Evolutionary conservation across 2,888 invertebrate species (phyloP), one percentile per base, ranked within the genome.

Genomic region (Piscicola geometra): DNA sequence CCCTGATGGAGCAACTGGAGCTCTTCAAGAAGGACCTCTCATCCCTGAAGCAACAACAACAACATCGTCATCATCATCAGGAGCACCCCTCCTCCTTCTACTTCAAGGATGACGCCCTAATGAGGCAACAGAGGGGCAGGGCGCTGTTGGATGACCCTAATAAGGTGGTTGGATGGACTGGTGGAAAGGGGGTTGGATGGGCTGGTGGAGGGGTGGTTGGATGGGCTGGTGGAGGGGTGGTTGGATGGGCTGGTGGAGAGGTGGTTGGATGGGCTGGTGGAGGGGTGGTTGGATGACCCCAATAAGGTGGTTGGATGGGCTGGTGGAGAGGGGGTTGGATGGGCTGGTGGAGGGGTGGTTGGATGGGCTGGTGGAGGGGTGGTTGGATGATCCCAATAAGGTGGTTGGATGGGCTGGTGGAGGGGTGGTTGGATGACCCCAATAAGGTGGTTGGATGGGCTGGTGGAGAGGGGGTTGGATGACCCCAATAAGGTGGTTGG

Each of bases 331-430:
- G 41, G 41, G 41, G 5, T 41, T 5, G 41, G 41, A 15, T 41
- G 5, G 5, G 5, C 9, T 41, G 41, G 41, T 5, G 5, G 15
- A 15, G n/a, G 41, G 41, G 41, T 41, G 41, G 41, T 5, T 41
- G 5, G 5, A 9, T 41, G 5, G 15, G 15, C 9, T 41, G 41
- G 41, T 5, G 41, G 5, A 9, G 67, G 82, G 84, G 32, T 80
- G 84, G 56, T 77, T 80, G 52, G 84, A 84, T 18, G 84, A 84
- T 78, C 84, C 84, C 47, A 78, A 79, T 47, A 84, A 84, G 82
- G 84, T 84, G 73, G 30, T 56, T 25, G 21, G 60, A n/a, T 25
- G 25, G 25, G n/a, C n/a, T 56, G 5, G 5, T 5, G 60, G 60
- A n/a, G 15, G 47, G 30, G 33, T 1, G 33, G 5, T 41, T 70